phyloP scores from a whole-genome alignment of 2,797 vertebrate species.

The Takifugu rubripes region DNA sequence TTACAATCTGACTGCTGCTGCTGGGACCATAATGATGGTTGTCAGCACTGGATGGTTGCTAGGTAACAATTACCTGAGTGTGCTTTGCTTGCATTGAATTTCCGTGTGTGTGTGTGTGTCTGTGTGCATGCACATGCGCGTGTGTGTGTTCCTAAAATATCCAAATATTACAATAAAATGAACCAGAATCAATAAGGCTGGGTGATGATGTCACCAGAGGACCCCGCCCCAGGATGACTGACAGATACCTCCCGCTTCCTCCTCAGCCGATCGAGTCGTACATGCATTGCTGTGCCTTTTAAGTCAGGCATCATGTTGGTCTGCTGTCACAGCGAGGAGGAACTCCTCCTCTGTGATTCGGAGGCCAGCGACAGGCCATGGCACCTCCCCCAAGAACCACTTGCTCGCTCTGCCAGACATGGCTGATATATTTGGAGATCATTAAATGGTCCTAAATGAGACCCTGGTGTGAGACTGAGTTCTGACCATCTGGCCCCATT shows the following conservation, averaged over 20 bases:
- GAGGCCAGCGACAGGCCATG: slow-evolving; percentile 41
- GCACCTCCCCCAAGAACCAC: slow-evolving; percentile 51
- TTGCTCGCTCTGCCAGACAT: slow-evolving; percentile 68
- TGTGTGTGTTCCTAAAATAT: slow-evolving; percentile 34
- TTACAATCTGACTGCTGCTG: slow-evolving; percentile 69
- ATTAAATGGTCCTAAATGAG: slow-evolving; percentile 78
- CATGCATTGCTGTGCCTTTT: background rate
- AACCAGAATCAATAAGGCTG: slow-evolving; percentile 4
- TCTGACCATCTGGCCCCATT: slow-evolving; percentile 76
- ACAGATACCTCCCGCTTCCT: slow-evolving; percentile 13
- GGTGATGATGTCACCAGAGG: slow-evolving; percentile 36
- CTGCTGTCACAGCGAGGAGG: slow-evolving; percentile 19
- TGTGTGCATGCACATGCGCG: slow-evolving; percentile 21
- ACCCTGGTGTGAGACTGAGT: slow-evolving; percentile 71
- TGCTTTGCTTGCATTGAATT: slow-evolving; percentile 72
- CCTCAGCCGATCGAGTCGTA: slow-evolving; percentile 11
- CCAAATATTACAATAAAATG: slow-evolving; percentile 61
- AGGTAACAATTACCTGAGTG: slow-evolving; percentile 83
- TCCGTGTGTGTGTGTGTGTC: slow-evolving; percentile 29
- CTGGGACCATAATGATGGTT: slow-evolving; percentile 73
- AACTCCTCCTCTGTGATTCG: slow-evolving; percentile 36
- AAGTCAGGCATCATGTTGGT: background rate
- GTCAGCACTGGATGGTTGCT: slow-evolving; percentile 80
- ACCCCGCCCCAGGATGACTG: slow-evolving; percentile 33
- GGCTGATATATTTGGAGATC: slow-evolving; percentile 75